These are phyloP conservation scores for Drosophila kokeensis DNA, from an alignment of 2,888 invertebrate species.

Conservation along the genomic window DNA sequence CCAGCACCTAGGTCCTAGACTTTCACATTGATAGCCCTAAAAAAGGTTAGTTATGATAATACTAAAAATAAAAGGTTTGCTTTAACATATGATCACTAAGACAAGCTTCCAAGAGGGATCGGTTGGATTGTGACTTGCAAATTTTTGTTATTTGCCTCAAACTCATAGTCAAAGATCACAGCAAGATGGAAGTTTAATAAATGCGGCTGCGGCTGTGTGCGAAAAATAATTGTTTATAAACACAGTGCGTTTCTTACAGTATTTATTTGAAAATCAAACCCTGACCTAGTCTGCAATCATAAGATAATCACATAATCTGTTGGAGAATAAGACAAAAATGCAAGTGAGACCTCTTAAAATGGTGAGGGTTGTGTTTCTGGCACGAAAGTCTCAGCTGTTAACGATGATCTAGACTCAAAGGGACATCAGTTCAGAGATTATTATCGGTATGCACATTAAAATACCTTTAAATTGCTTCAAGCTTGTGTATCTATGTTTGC, in stretches of 20 bases:
- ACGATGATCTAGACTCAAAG: neutral
- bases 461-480: neutral
- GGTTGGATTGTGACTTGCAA: neutral
- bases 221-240: neutral
- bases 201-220: neutral
- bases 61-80: neutral
- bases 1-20: constrained; percentile 17
- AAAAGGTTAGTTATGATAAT: constrained; percentile 29
- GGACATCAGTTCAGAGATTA: neutral
- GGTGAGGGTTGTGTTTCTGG: neutral
- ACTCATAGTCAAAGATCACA: neutral
- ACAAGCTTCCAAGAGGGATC: neutral
- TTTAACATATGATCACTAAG: neutral
- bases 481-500: neutral
- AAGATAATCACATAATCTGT: too few relatives aligned
- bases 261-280: neutral
- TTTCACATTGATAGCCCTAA: constrained; percentile 39
- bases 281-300: neutral
- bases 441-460: neutral
- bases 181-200: neutral
- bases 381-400: neutral
- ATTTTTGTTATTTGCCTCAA: neutral
- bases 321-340: neutral
- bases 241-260: neutral
- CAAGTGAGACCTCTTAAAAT: neutral